Percentiles rank a stretch among this genome's conserved stretches.
phyloP scores from a whole-genome alignment of 1,140 invertebrate species.

The Arctopsyche grandis region DNA sequence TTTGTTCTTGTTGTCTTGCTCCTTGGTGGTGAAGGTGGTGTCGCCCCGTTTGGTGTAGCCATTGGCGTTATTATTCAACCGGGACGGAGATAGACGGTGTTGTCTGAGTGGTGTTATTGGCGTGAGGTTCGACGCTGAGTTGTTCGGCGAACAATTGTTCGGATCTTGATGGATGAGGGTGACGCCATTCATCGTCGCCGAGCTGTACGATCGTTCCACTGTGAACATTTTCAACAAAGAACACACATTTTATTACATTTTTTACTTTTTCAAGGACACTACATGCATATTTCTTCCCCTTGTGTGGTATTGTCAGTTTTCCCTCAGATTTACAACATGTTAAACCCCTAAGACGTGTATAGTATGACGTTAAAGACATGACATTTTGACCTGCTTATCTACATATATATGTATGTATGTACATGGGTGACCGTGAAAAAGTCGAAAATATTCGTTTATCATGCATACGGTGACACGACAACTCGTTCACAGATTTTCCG shows the following conservation, averaged over 20 bases:
- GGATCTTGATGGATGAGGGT: conserved; percentile 42
- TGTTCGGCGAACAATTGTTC: conserved; percentile 36
- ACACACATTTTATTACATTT: background rate
- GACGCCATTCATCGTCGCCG: conserved; percentile 56
- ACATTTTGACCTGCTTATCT: too few relatives aligned
- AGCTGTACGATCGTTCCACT: conserved; percentile 57
- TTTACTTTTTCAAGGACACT: background rate
- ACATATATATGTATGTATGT: too few relatives aligned
- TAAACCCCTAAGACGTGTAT: too few relatives aligned
- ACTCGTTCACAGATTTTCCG: too few relatives aligned
- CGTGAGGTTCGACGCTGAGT: conserved; percentile 30
- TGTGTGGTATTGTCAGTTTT: too few relatives aligned
- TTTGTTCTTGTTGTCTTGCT: conserved; percentile 42
- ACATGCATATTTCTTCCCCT: too few relatives aligned
- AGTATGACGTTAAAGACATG: too few relatives aligned
- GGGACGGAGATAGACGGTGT: conserved; percentile 43
- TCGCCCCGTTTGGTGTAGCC: conserved; percentile 34
- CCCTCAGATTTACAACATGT: too few relatives aligned
- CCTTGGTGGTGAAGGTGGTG: conserved; percentile 11
- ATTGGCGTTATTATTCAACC: conserved; percentile 29
- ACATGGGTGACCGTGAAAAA: too few relatives aligned
- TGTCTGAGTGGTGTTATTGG: conserved; percentile 40
- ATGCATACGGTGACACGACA: too few relatives aligned
- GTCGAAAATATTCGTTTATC: too few relatives aligned
- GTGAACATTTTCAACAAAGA: background rate